Conservation (phyloP, 2,113 vertebrate genomes). For the Sula dactylatra region DNA sequence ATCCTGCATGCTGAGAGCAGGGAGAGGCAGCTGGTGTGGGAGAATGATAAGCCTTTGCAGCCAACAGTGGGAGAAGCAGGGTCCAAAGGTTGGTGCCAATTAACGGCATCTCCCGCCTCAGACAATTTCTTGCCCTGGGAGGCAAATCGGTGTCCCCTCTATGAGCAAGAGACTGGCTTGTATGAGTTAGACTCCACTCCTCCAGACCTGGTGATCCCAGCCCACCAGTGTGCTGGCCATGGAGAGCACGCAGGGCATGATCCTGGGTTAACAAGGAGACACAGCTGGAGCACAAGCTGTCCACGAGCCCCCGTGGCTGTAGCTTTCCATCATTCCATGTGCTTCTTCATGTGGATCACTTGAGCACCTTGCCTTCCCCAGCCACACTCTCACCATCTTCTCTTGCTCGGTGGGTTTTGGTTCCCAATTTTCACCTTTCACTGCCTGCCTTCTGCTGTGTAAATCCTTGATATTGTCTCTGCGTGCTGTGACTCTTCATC, state of each 20-base stretch:
- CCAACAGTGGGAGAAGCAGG: background rate
- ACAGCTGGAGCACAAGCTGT: background rate
- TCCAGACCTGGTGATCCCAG: background rate
- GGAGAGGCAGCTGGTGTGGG: background rate
- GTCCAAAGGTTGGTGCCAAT: background rate
- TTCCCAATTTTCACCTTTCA: background rate
- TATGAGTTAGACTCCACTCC: background rate
- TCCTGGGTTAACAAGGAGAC: background rate
- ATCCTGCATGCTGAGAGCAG: rapidly evolving
- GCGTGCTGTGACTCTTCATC: background rate
- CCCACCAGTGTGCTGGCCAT: rapidly evolving
- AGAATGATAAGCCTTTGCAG: no score
- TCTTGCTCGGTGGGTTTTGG: background rate
- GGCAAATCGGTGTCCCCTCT: rapidly evolving
- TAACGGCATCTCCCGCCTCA: background rate
- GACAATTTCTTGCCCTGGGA: background rate
- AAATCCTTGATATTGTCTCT: background rate
- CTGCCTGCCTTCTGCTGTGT: background rate
- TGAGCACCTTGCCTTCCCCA: background rate
- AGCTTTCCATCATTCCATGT: background rate
- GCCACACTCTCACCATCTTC: rapidly evolving
- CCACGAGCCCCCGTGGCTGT: rapidly evolving
- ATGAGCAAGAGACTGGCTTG: rapidly evolving
- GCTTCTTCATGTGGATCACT: rapidly evolving
- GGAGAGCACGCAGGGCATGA: rapidly evolving